Conservation (phyloP, 2,797 vertebrate genomes). For the Jordanella pulchra region DNA sequence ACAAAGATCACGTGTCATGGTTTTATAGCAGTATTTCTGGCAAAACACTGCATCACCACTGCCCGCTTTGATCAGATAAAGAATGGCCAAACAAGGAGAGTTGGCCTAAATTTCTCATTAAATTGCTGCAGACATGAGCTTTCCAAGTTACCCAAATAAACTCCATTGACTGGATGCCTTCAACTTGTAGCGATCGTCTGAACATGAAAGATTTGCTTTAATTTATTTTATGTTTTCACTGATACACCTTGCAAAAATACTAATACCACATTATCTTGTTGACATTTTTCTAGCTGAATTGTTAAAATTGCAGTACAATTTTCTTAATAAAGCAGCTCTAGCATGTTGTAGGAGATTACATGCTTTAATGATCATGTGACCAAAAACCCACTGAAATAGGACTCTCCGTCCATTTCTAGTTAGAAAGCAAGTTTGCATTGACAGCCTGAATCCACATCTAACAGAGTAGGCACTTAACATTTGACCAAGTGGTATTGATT, state of each 20-base stretch:
- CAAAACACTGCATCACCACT: conserved; percentile 49
- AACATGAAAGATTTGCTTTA: too few species aligned
- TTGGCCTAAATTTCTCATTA: conserved; percentile 57
- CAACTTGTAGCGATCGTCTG: conserved; percentile 12
- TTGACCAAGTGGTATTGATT: conserved; percentile 44
- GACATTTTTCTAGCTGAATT: too few species aligned
- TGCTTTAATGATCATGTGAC: conserved; percentile 1
- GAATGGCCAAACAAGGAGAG: conserved; percentile 26
- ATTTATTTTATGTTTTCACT: not conserved
- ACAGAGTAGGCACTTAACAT: conserved; percentile 23
- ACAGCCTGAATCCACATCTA: conserved; percentile 37
- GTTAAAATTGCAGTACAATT: not conserved
- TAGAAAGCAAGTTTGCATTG: conserved; percentile 44
- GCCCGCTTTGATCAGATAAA: conserved; percentile 61
- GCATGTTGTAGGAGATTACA: not conserved
- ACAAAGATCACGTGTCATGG: conserved; percentile 74
- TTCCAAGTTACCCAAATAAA: conserved; percentile 39
- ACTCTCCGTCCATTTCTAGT: conserved; percentile 8
- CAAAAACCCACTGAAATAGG: conserved; percentile 8
- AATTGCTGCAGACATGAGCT: conserved; percentile 50
- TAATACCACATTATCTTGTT: not conserved
- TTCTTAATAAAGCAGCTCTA: not conserved
- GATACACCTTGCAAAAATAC: not conserved
- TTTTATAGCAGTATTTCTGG: conserved; percentile 68
- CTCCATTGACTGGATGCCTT: conserved; percentile 13